phyloP scores from a whole-genome alignment of 30 jellyfish, hydroid and myxozoan genomes.

The Hydractinia echinata region DNA sequence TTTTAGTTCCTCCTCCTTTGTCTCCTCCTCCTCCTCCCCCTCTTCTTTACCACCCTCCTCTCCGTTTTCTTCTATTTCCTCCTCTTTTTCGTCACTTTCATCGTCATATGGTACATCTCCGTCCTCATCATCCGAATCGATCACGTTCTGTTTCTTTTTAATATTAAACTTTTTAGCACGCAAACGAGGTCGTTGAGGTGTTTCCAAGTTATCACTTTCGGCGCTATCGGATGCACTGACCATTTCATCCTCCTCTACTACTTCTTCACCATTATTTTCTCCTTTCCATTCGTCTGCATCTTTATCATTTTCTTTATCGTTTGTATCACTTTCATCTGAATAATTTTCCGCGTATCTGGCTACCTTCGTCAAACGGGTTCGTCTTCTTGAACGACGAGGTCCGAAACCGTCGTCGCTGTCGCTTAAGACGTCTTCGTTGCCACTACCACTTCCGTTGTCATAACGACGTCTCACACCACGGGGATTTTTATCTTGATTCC shows the following conservation, averaged over 20 bases:
- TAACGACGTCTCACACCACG: conserved; percentile 13
- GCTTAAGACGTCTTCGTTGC: not conserved
- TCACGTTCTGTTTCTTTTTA: conserved; percentile 11
- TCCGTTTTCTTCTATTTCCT: conserved; percentile 28
- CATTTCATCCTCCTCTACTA: conserved; percentile 44
- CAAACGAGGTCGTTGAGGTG: not conserved
- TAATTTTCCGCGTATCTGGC: conserved; percentile 13
- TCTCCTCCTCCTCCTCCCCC: conserved; percentile 37
- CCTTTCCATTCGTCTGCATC: conserved; percentile 39
- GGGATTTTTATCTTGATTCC: not conserved
- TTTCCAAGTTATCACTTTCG: conserved; percentile 20
- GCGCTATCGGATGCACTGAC: conserved; percentile 30
- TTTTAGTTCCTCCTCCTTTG: conserved; percentile 34
- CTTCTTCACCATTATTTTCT: conserved; percentile 53
- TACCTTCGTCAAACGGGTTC: not conserved
- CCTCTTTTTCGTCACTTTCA: conserved; percentile 24
- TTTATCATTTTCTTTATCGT: not conserved
- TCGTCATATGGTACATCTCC: conserved; percentile 30
- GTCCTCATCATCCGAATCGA: conserved; percentile 60
- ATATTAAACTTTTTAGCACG: too few relatives aligned
- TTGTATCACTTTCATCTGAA: not conserved
- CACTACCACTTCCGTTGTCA: not conserved
- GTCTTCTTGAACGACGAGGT: conserved; percentile 21
- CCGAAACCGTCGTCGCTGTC: conserved; percentile 22
- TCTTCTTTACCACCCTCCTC: conserved; percentile 49